Evolutionary conservation across 2,888 invertebrate genomes (phyloP).

Genomic region (Lochmaea capreae): DNA sequence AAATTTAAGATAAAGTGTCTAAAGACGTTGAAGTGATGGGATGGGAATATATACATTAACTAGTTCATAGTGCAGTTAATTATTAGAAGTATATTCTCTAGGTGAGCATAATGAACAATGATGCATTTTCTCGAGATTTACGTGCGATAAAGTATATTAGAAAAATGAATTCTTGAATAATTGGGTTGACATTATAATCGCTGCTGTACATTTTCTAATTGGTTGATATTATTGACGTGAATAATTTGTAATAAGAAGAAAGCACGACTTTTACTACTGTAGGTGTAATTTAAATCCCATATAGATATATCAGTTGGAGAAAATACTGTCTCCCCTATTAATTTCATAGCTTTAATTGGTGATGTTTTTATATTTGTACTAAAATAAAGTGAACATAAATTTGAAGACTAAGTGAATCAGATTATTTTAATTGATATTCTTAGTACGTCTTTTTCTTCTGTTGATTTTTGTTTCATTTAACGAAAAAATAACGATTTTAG

Average conservation of each 20-base stretch:
- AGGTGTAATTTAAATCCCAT: conserved; percentile 10
- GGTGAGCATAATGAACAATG: conserved; percentile 33
- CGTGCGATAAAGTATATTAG: conserved; percentile 23
- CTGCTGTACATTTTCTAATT: conserved; percentile 19
- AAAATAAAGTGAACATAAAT: background rate
- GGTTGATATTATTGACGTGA: conserved; percentile 18
- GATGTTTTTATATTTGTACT: background rate
- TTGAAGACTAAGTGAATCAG: background rate
- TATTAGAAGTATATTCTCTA: conserved; percentile 17
- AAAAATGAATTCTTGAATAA: conserved; percentile 23
- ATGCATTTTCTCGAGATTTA: conserved; percentile 33
- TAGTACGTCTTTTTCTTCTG: too few relatives aligned
- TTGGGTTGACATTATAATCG: conserved; percentile 20
- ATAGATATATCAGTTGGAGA: background rate
- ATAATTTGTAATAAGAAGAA: conserved; percentile 16
- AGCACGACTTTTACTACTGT: conserved; percentile 22
- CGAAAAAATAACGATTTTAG: too few relatives aligned
- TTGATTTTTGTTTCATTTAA: too few relatives aligned
- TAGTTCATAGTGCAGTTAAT: conserved; percentile 23
- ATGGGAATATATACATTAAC: conserved; percentile 18
- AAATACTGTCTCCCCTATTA: background rate
- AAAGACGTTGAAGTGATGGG: conserved; percentile 4
- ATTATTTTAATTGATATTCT: too few relatives aligned
- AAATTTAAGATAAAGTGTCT: conserved; percentile 5
- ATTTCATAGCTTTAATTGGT: conserved; percentile 1